Evolutionary conservation across 2,888 invertebrate species (phyloP), one percentile per base, ranked within the genome.

Genomic region (Trissolcus japonicus): DNA sequence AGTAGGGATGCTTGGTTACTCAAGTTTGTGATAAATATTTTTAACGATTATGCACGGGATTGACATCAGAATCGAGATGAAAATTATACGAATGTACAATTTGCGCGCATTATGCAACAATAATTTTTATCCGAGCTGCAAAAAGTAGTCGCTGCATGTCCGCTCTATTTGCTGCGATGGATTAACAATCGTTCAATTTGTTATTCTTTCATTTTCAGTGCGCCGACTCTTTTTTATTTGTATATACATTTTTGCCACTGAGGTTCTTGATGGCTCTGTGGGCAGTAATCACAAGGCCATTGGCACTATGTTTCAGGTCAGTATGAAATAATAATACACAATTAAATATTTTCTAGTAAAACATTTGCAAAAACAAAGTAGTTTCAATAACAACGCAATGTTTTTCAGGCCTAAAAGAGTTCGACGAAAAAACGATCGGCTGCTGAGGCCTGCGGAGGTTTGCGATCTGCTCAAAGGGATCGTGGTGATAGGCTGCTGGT

Each of bases 381-480:
- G 6, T 46, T 46, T 1, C 14, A 46, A 62, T 25, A 35, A 35
- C 35, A 35, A 11, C 9, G 11, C 35, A 35, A 50, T 43, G 48
- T 43, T 53, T 66, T 82, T 2, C 80, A 85, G 86, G 60, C 80
- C 82, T 21, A 85, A 83, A 65, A 82, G 81, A 50, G 40, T 75
- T 68, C 73, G 82, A 41, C 83, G 83, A 69, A 89, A 89, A 80
- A 89, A 90, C 16, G 92, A 92, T 84, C 91, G 92, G 78, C 89
- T 94, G 80, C 89, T 97, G 76, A 94, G 95, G 79, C 95, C 96
- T 46, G 96, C 96, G 4, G 97, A 99, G 91, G 95, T 96, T 79
- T 99, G 99, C 91, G 99, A 99, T 91, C 90, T 99, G 67, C 90
- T 99, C 13, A 98, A 98, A 90, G 96, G 96, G n/a, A 91, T 94